Percentiles rank a stretch among this genome's conserved stretches.
Evolutionary conservation across 2,113 vertebrate genomes (phyloP).

Genomic region (Rhegmatorhina hoffmannsi): DNA sequence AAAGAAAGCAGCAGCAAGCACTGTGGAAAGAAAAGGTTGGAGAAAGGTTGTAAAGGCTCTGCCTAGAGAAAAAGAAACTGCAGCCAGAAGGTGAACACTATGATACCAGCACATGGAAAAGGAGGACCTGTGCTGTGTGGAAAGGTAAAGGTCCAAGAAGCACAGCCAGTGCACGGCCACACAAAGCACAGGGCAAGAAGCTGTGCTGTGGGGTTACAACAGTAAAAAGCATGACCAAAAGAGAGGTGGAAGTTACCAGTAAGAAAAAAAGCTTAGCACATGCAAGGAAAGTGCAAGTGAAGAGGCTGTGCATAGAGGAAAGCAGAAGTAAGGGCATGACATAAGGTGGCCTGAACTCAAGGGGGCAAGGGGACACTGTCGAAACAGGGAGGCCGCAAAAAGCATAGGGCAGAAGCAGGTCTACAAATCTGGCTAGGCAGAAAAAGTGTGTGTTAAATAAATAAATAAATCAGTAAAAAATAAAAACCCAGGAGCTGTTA

Average conservation of each 20-base stretch:
- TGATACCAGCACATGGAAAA: background rate
- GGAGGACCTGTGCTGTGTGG: background rate
- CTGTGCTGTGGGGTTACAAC: background rate
- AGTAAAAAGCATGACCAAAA: background rate
- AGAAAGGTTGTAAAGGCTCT: background rate
- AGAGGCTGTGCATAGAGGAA: background rate
- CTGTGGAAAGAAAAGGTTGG: background rate
- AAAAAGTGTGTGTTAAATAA: accelerated
- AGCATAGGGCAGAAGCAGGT: background rate
- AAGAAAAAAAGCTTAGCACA: background rate
- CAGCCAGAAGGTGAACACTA: background rate
- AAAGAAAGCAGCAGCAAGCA: background rate
- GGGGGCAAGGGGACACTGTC: background rate
- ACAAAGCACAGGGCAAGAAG: background rate
- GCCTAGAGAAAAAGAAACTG: background rate
- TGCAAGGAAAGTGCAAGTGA: background rate
- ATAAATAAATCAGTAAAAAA: background rate
- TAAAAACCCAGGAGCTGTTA: background rate
- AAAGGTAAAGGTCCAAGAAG: background rate
- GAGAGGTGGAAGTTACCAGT: background rate
- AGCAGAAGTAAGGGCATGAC: background rate
- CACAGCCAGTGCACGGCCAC: accelerated
- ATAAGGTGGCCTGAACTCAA: background rate
- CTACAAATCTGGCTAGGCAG: background rate
- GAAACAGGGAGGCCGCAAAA: background rate